A percentile compares a stretch with the other conserved stretches of the same genome.
Evolutionary conservation across 2,888 invertebrate species (phyloP).

Genomic region (Perdita meconis): DNA sequence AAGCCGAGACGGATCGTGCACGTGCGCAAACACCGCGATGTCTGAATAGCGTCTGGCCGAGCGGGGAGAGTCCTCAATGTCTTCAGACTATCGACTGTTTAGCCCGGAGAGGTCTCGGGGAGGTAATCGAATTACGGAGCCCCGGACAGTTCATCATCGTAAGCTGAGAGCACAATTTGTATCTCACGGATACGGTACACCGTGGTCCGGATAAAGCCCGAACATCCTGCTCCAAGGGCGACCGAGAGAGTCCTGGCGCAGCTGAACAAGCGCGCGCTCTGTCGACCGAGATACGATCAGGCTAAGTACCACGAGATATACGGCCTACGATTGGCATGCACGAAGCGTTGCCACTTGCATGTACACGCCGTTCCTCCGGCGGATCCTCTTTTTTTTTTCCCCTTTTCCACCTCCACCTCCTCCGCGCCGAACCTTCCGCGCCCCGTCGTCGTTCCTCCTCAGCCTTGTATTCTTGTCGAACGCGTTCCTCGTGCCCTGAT

Average conservation of each 20-base stretch:
- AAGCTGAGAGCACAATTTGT: slow-evolving; percentile 68
- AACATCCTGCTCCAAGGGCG: slow-evolving; percentile 71
- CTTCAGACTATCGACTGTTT: background rate
- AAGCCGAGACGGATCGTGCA: background rate
- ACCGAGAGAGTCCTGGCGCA: slow-evolving; percentile 49
- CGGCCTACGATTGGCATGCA: slow-evolving; percentile 77
- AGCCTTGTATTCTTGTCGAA: slow-evolving; percentile 56
- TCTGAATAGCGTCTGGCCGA: background rate
- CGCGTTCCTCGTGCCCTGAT: slow-evolving; percentile 53
- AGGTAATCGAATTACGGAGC: slow-evolving; percentile 30
- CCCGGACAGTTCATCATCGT: slow-evolving; percentile 61
- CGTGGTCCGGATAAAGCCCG: slow-evolving; percentile 62
- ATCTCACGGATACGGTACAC: slow-evolving; percentile 63
- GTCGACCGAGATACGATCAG: slow-evolving; percentile 72
- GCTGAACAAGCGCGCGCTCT: slow-evolving; percentile 62
- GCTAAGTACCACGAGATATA: slow-evolving; percentile 74
- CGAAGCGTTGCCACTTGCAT: slow-evolving; percentile 75
- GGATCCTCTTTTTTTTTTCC: slow-evolving; percentile 44
- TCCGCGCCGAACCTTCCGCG: background rate
- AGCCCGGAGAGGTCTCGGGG: background rate
- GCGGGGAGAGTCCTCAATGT: background rate
- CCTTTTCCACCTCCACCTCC: slow-evolving; percentile 17
- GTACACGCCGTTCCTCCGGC: slow-evolving; percentile 63
- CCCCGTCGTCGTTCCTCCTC: slow-evolving; percentile 24
- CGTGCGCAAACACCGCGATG: background rate